Evolutionary conservation across 2,113 vertebrate genomes (phyloP), one percentile per base, ranked within the genome.

Genomic region (Eulemur macaco): DNA sequence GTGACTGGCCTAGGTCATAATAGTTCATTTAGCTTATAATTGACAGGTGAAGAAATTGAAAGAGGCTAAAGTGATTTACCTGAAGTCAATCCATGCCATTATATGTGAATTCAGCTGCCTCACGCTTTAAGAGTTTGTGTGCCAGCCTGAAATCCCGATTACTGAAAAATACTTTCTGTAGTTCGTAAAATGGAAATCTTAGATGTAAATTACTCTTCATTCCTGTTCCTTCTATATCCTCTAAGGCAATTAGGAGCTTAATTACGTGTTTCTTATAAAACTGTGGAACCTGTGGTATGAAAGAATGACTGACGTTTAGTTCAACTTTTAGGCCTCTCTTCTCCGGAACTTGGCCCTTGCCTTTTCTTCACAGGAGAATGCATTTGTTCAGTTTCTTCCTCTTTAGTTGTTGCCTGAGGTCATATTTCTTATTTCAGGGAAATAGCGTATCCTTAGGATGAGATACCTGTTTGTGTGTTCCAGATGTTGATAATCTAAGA

Each of bases 1-100:
- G 54, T 15, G 95, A 31, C 39, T 25, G 10, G 8, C 52, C 31
- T 81, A 47, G 17, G 39, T 84, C 60, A 42, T 63, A 34, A 78
- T 45, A 89, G 21, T 86, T 96, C 8, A 60, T 94, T 92, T 92
- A 86, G 66, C 58, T 92, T 81, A 4, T 91, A 50, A 83, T 17
- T 64, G 47, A 42, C 34, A 87, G 47, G 42, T 84, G 12, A 83
- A 89, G 54, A 93, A 92, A 92, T 69, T 91, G 42, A 95, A 92
- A 94, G 34, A 92, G n/a, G 12, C 23, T 83, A 29, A 39, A 73
- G 23, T 86, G 34, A 78, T 86, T 89, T 95, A 56, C 21, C 50
- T 91, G 69, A 91, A 91, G 45, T 89, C 50, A 93, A 1, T 56
- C 63, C 11, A 34, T 83, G 34, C 15, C n/a, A n/a, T 81, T 86